Evolutionary conservation across 2,888 invertebrate genomes (phyloP).

Genomic region (Ormyrus nitidulus): DNA sequence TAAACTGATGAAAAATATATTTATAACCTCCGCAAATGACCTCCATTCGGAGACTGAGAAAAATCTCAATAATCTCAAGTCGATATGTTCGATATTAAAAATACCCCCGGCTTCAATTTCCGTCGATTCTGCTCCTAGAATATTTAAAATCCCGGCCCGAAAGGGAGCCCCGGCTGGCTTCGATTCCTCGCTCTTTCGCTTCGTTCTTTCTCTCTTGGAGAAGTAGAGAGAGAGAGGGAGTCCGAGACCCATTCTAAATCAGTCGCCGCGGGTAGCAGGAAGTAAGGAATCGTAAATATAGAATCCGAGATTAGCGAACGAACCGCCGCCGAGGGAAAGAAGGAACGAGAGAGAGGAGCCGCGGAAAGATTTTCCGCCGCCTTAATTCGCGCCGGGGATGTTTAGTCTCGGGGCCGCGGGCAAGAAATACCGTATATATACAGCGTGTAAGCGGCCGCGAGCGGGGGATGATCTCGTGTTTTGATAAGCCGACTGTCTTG

Average conservation of each 20-base stretch:
- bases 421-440: background rate
- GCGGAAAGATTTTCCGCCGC: slow-evolving; percentile 18
- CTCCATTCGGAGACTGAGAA: background rate
- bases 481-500: slow-evolving; percentile 3
- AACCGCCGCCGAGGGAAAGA: background rate
- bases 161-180: slow-evolving; percentile 16
- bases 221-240: background rate
- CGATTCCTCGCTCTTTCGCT: slow-evolving; percentile 11
- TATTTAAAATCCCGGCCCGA: slow-evolving; percentile 42
- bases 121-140: slow-evolving; percentile 28
- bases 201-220: background rate
- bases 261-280: slow-evolving; percentile 56
- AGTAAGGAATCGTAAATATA: slow-evolving; percentile 61
- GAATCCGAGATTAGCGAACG: slow-evolving; percentile 51
- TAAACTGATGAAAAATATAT: no score
- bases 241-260: slow-evolving; percentile 56
- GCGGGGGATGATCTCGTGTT: slow-evolving; percentile 28
- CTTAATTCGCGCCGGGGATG: slow-evolving; percentile 29
- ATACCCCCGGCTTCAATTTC: slow-evolving; percentile 9
- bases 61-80: slow-evolving; percentile 7
- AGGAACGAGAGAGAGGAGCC: slow-evolving; percentile 1
- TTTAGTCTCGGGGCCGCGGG: slow-evolving; percentile 18
- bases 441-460: background rate
- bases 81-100: slow-evolving; percentile 23
- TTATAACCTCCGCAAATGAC: no score